Conservation (phyloP, 2,888 invertebrate genomes). For the Criorhina ranunculi region DNA sequence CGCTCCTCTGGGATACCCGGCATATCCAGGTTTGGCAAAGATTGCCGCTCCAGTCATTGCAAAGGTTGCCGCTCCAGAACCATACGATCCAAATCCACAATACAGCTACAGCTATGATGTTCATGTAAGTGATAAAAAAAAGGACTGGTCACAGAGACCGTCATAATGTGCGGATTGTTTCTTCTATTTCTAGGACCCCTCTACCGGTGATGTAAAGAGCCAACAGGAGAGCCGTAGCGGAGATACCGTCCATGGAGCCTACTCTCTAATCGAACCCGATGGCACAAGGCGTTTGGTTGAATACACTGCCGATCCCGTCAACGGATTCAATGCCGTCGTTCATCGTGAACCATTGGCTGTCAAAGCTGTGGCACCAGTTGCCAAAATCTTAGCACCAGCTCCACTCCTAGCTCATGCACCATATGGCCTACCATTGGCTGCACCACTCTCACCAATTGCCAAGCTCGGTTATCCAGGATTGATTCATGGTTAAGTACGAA, state of each 20-base stretch:
- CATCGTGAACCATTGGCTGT: conserved; percentile 85
- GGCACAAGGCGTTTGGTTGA: conserved; percentile 86
- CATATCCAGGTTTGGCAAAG: conserved; percentile 79
- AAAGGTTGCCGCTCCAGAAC: conserved; percentile 82
- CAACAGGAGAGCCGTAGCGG: conserved; percentile 86
- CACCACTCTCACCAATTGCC: conserved; percentile 21
- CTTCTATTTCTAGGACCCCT: conserved; percentile 81
- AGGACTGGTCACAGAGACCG: neutral
- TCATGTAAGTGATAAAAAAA: conserved; percentile 83
- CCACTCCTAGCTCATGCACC: conserved; percentile 73
- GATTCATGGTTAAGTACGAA: conserved; percentile 68
- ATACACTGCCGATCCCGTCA: conserved; percentile 86
- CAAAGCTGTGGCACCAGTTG: conserved; percentile 83
- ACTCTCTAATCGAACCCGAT: conserved; percentile 86
- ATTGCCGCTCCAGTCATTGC: conserved; percentile 79
- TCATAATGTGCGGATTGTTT: neutral
- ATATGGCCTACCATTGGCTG: conserved; percentile 47
- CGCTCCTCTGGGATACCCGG: conserved; percentile 74
- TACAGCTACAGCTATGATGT: conserved; percentile 86
- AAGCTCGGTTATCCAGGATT: conserved; percentile 67
- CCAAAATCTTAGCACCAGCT: conserved; percentile 80
- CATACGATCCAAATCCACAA: conserved; percentile 86
- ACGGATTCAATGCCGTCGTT: conserved; percentile 87
- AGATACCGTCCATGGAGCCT: conserved; percentile 86
- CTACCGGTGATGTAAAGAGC: conserved; percentile 86